phyloP scores from a whole-genome alignment of 2,113 vertebrate genomes.

The Oostethus manadensis region DNA sequence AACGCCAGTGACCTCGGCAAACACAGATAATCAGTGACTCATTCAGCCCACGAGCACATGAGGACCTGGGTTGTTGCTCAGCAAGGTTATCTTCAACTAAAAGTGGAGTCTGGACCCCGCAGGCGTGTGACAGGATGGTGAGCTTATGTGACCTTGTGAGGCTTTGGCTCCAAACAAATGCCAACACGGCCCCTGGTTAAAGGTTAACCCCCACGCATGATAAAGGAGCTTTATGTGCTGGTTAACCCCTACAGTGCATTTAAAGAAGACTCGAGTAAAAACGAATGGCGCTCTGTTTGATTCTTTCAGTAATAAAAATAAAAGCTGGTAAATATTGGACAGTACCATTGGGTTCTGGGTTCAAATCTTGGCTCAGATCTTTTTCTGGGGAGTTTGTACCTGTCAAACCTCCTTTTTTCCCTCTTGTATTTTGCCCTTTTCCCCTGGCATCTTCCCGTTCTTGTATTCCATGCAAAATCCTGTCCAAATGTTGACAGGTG shows the following conservation, averaged over 20 bases:
- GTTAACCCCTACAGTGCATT: conserved; percentile 25
- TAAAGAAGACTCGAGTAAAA: background rate
- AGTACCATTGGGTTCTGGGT: no score
- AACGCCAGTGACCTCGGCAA: conserved; percentile 43
- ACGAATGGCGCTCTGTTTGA: background rate
- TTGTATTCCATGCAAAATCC: no score
- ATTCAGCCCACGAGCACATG: conserved; percentile 29
- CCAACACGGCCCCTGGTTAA: conserved; percentile 54
- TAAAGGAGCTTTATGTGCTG: conserved; percentile 45
- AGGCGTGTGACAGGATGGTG: conserved; percentile 39
- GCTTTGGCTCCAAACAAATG: conserved; percentile 34
- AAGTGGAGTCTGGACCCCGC: conserved; percentile 43
- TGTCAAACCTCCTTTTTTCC: no score
- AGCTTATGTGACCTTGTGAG: conserved; percentile 55
- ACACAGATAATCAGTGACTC: conserved; percentile 60
- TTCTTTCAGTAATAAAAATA: no score
- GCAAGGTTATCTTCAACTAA: conserved; percentile 56
- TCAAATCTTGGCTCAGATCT: no score
- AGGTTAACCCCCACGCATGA: conserved; percentile 51
- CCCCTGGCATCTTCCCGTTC: no score
- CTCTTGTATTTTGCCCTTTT: no score
- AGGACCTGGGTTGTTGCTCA: conserved; percentile 46
- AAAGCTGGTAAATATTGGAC: no score
- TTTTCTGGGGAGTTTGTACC: no score
- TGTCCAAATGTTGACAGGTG: no score